These are phyloP conservation scores for Stercorarius parasiticus DNA, from an alignment of 2,113 vertebrate species.

Conservation along the genomic window DNA sequence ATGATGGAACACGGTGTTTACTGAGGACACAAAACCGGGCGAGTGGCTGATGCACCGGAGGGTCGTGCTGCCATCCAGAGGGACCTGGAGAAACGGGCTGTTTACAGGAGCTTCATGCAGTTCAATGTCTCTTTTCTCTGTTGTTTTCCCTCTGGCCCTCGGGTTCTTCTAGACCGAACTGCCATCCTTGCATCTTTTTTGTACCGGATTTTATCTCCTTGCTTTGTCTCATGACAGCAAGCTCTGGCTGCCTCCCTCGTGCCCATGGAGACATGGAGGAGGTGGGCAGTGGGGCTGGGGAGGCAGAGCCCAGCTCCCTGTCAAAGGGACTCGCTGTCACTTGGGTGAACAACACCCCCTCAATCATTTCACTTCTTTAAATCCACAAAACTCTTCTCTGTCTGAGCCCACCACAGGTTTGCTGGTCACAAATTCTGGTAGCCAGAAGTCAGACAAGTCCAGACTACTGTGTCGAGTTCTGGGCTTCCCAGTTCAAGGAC, in stretches of 20 bases:
- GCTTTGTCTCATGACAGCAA: not conserved
- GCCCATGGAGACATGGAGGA: not conserved
- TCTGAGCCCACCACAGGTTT: not conserved
- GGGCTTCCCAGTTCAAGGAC: not conserved
- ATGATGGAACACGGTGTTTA: too few relatives aligned
- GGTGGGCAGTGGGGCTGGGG: not conserved
- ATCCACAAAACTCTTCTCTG: not conserved
- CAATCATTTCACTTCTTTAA: not conserved
- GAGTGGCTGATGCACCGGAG: not conserved
- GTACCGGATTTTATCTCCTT: not conserved
- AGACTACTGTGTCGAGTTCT: too few relatives aligned
- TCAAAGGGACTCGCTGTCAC: accelerated
- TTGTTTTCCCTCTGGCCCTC: not conserved
- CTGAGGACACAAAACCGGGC: accelerated
- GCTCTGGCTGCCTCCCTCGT: not conserved
- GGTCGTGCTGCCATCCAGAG: slow-evolving; percentile 36
- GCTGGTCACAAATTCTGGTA: not conserved
- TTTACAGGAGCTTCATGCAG: accelerated
- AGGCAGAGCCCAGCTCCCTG: not conserved
- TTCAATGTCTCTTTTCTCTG: not conserved
- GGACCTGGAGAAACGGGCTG: not conserved
- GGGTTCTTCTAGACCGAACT: not conserved
- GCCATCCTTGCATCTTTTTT: not conserved
- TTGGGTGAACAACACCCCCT: not conserved
- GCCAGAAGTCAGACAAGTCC: not conserved